Base-by-base conservation (phyloP, 2,888 invertebrate genomes). In the Napeogenes inachia region DNA sequence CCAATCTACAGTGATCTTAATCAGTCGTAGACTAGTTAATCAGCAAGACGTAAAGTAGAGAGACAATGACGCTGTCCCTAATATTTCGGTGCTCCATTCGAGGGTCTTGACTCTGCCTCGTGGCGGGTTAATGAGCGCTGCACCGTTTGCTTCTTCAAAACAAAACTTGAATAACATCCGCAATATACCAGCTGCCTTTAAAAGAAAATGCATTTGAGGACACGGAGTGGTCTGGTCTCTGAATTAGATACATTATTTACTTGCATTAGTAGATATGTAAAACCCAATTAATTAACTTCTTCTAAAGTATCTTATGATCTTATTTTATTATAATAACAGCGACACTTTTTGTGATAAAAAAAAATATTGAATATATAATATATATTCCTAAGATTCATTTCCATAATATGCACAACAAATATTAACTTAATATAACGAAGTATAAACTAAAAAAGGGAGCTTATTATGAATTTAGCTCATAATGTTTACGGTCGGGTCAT, bases 401-500 rank as follows among this genome's bases (percentile, higher is more conserved):
- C 8, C 8, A 42, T 3, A 42, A 42, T 42, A 42, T 42, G 5
- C 42, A 6, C 42, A 42, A 10, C 5, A 42, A 10, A 42, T 42
- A 42, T 42, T 42, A 42, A 12, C 10, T 42, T 42, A 12, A 42
- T 42, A 42, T 42, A 42, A 42, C 42, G 42, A 30, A 30, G 30
- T 30, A 50, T 50, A 30, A 21, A 50, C 56, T 54, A 56, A 61
- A 64, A 64, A 64, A 59, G 33, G 30, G 32, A 33, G 61, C 38
- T 45, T 56, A 46, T 63, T 56, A 47, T 58, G 46, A 61, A 56
- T 56, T 57, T 59, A 56, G 47, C 50, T 65, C 70, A 70, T 75
- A 73, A 75, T 69, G 68, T 69, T 67, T 63, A 72, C 65, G 67
- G 65, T 56, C 60, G 70, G 65, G 67, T 73, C 72, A 75, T 78